Base-by-base conservation (phyloP, 2,888 invertebrate genomes). In the Tiphia femorata region DNA sequence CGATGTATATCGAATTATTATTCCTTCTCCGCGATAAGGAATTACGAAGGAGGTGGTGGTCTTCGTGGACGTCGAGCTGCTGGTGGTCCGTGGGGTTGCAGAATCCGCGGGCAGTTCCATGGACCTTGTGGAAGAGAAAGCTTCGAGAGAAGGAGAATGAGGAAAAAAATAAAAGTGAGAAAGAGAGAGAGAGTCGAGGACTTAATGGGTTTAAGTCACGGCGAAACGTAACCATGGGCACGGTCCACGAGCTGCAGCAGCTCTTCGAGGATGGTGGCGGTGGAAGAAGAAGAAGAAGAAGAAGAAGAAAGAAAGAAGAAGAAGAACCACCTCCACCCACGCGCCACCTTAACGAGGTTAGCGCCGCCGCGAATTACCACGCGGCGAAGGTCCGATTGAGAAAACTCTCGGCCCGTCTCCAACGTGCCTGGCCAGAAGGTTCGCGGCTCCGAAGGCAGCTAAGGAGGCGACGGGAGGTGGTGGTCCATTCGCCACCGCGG, bases 331-430 rank as follows among this genome's bases (percentile, higher is more conserved):
- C n/a, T n/a, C n/a, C n/a, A n/a, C n/a, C 49, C 49, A 44, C 54
- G 64, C 70, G 62, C 57, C 56, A 65, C 59, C 63, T 73, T 80
- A 81, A 82, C 75, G 62, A 78, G 71, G 75, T 82, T 79, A 79
- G 70, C 71, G 68, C 67, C n/a, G n/a, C n/a, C 72, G 72, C 73
- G 79, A 81, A 81, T 81, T 78, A 79, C 73, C 73, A 70, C 67
- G 75, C 68, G 77, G 77, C 73, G 72, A 78, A 79, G 76, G 74
- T 75, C 76, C 75, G 81, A 81, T 82, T 79, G 82, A 77, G 79
- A 80, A 81, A 79, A 80, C 68, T 78, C 67, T 54, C 59, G 50
- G 57, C 52, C 49, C 35, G 55, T 59, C 64, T 33, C 30, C 44
- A 42, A 53, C 54, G 54, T 47, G 49, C 47, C 41, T 40, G 23